A percentile compares a stretch with the other conserved stretches of the same genome.
phyloP scores from a whole-genome alignment of 2,113 vertebrate species.

The Pelmatolapia mariae region DNA sequence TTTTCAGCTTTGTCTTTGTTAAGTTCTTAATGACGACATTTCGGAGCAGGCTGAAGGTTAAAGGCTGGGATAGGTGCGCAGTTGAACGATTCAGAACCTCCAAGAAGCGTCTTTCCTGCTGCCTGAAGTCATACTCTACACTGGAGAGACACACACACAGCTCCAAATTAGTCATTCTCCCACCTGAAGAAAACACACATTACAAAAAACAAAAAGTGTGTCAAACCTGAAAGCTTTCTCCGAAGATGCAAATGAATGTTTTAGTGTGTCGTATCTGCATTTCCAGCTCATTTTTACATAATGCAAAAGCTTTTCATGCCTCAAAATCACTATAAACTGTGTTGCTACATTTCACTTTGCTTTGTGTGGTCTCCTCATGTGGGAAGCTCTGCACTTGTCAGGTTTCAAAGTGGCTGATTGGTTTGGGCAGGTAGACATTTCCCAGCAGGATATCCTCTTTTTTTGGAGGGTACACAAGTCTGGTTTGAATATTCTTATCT shows the following conservation, averaged over 20 bases:
- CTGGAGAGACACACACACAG: constrained; percentile 63
- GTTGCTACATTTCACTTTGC: background rate
- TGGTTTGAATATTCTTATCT: constrained; percentile 20
- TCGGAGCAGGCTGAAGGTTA: constrained; percentile 49
- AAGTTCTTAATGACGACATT: constrained; percentile 49
- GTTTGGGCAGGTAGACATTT: constrained; percentile 7
- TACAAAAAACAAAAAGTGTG: background rate
- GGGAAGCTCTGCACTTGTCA: constrained; percentile 9
- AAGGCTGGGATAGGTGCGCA: background rate
- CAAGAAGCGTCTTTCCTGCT: constrained; percentile 86
- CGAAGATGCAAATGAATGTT: background rate
- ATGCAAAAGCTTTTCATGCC: background rate
- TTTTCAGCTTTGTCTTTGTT: constrained; percentile 61
- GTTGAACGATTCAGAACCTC: constrained; percentile 75
- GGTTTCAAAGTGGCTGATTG: constrained; percentile 20
- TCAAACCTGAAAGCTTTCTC: background rate
- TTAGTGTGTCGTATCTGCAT: background rate
- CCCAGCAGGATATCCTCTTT: background rate
- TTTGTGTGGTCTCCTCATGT: background rate
- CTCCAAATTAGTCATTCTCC: background rate
- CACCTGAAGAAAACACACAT: background rate
- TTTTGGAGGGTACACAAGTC: background rate
- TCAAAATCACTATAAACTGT: background rate
- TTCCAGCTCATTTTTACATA: background rate
- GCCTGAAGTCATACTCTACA: constrained; percentile 94